Evolutionary conservation across 2,797 vertebrate species (phyloP).

Genomic region (Sarcophilus harrisii): DNA sequence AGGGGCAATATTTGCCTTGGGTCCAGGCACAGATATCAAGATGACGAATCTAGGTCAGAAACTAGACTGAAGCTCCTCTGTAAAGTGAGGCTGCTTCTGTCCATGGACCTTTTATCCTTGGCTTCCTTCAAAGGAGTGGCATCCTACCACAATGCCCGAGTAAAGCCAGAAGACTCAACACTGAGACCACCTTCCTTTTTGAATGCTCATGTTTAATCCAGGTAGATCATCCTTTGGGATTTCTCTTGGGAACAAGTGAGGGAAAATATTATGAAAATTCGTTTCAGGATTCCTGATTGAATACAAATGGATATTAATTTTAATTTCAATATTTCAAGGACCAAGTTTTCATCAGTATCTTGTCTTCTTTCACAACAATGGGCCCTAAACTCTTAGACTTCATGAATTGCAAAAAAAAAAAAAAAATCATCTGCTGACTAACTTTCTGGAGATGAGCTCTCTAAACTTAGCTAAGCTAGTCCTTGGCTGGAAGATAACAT

Average conservation of each 20-base stretch:
- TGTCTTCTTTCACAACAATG: not conserved
- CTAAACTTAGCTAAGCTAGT: not conserved
- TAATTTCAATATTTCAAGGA: not conserved
- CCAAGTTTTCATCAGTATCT: not conserved
- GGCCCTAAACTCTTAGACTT: not conserved
- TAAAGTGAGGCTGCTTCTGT: not conserved
- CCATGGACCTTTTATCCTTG: not conserved
- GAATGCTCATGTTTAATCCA: not conserved
- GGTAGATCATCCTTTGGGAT: not conserved
- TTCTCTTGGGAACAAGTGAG: not conserved
- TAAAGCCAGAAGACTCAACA: not conserved
- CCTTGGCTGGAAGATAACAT: not conserved
- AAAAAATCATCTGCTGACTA: not conserved
- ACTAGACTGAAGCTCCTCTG: not conserved
- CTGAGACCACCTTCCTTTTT: not conserved
- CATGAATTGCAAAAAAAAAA: not conserved
- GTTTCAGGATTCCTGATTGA: not conserved
- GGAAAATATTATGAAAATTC: not conserved
- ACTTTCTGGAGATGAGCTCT: not conserved
- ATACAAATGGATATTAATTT: not conserved
- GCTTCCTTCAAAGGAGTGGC: not conserved
- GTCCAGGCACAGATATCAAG: not conserved
- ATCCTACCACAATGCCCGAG: not conserved
- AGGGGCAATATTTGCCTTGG: not conserved
- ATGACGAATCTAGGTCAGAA: not conserved